Conservation (phyloP, 2,113 vertebrate genomes). For the Scomber scombrus region DNA sequence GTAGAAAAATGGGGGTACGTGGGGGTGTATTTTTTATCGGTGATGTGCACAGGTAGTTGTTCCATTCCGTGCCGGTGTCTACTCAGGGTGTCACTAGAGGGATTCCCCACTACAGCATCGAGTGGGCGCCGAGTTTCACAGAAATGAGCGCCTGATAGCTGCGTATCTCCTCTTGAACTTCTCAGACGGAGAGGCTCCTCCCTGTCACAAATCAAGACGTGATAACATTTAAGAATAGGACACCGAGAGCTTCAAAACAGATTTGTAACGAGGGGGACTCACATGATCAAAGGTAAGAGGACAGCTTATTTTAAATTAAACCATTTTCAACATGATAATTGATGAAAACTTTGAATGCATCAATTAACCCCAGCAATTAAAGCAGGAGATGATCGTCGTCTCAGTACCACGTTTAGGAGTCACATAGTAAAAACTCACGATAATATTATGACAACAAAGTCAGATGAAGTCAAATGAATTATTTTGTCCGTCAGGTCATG, state of each 20-base stretch:
- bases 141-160: slow-evolving; percentile 58
- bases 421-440: neutral
- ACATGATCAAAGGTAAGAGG: slow-evolving; percentile 76
- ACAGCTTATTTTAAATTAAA: slow-evolving; percentile 1
- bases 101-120: slow-evolving; percentile 75
- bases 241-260: slow-evolving; percentile 46
- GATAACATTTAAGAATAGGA: slow-evolving; percentile 74
- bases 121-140: slow-evolving; percentile 69
- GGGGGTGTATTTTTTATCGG: slow-evolving; percentile 35
- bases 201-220: slow-evolving; percentile 56
- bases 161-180: slow-evolving; percentile 62
- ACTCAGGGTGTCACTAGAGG: slow-evolving; percentile 69
- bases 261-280: slow-evolving; percentile 46
- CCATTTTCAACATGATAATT: neutral
- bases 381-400: neutral
- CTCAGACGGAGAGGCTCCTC: slow-evolving; percentile 69
- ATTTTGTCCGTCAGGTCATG: neutral
- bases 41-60: slow-evolving; percentile 57
- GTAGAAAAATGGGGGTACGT: neutral
- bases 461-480: too few species aligned
- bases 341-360: neutral
- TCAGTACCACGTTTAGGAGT: neutral
- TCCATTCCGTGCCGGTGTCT: slow-evolving; percentile 56
- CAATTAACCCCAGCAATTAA: neutral
- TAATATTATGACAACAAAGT: neutral